These are phyloP conservation scores for Heliconius hermathena DNA, from an alignment of 1,140 invertebrate genomes.

Conservation along the genomic window DNA sequence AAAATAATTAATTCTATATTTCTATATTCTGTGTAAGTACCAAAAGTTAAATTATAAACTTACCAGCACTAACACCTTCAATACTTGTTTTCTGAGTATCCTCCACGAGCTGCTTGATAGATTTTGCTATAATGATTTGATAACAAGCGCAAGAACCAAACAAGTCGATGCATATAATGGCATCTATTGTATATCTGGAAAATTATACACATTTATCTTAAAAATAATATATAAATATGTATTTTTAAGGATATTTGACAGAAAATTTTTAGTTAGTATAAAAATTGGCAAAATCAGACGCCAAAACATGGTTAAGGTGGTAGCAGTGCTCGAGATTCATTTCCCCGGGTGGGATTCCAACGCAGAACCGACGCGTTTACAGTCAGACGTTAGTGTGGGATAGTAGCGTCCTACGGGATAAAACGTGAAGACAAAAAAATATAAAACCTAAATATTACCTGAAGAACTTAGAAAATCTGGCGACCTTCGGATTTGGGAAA, in stretches of 20 bases:
- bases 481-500: constrained; percentile 51
- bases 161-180: constrained; percentile 60
- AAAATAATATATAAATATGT: too few relatives aligned
- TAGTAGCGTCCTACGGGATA: too few relatives aligned
- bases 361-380: too few relatives aligned
- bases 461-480: constrained; percentile 47
- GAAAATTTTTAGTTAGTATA: too few relatives aligned
- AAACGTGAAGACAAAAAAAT: too few relatives aligned
- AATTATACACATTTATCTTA: background rate
- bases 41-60: background rate
- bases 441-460: constrained; percentile 45
- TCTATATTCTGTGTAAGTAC: background rate
- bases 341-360: background rate
- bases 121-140: constrained; percentile 68
- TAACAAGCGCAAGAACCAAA: constrained; percentile 67
- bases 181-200: constrained; percentile 62
- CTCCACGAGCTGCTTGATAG: constrained; percentile 66
- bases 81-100: constrained; percentile 45
- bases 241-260: too few relatives aligned
- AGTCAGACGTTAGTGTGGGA: background rate
- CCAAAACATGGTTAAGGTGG: too few relatives aligned
- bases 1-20: background rate
- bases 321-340: background rate
- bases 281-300: too few relatives aligned
- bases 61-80: constrained; percentile 47